These are phyloP conservation scores for Porites evermanni DNA, from an alignment of 92 coral and sea anemone genomes.

Conservation along the genomic window DNA sequence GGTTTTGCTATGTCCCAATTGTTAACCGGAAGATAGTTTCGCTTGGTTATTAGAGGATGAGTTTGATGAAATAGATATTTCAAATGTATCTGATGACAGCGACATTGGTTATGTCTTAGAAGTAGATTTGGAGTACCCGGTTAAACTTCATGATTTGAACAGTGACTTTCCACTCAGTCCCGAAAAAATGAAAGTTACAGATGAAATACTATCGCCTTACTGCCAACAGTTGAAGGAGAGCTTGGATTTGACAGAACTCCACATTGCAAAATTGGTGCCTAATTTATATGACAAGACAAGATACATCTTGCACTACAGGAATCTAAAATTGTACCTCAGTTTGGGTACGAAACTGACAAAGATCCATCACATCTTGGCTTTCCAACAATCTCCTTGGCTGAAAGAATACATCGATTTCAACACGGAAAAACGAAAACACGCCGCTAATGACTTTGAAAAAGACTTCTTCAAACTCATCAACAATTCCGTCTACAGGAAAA, in stretches of 20 bases:
- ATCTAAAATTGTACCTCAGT: conserved; percentile 27
- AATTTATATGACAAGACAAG: conserved; percentile 18
- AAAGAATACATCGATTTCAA: conserved; percentile 47
- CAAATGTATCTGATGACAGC: conserved; percentile 8
- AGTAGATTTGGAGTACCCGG: conserved; percentile 28
- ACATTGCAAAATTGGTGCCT: conserved; percentile 16
- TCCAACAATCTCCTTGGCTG: conserved; percentile 46
- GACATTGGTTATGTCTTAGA: conserved; percentile 24
- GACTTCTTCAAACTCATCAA: conserved; percentile 3
- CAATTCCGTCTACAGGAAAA: conserved; percentile 24
- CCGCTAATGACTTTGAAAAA: conserved; percentile 29
- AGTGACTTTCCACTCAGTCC: conserved; percentile 6
- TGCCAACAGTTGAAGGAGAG: background rate
- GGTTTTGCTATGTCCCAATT: too few species aligned
- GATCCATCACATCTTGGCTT: conserved; percentile 26
- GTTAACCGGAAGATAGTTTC: conserved; percentile 24
- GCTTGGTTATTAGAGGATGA: conserved; percentile 29
- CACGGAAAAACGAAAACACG: conserved; percentile 24
- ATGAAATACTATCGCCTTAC: too few species aligned
- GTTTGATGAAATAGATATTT: background rate
- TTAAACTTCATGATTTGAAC: conserved; percentile 31
- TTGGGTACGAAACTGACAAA: conserved; percentile 30
- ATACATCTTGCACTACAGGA: conserved; percentile 31
- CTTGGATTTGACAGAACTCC: background rate
- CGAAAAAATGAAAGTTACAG: background rate